These are phyloP conservation scores for Drosophila fuyamai DNA, from an alignment of 1,140 invertebrate species.

Conservation along the genomic window DNA sequence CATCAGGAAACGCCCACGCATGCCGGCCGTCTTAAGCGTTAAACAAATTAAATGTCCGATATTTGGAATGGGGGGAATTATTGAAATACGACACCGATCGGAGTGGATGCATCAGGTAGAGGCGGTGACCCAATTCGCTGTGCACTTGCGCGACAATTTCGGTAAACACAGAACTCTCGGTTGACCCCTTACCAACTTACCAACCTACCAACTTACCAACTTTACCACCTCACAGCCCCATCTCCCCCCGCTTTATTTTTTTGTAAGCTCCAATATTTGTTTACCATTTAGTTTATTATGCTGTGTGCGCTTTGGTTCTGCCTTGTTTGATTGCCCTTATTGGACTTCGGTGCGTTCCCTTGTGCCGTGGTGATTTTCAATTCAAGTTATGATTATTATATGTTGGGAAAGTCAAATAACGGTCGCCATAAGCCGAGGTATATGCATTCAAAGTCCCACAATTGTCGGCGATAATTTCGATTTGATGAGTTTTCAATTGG, in stretches of 20 bases:
- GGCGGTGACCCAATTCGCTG: slow-evolving; percentile 62
- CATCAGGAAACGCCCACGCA: slow-evolving; percentile 42
- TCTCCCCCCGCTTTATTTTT: background rate
- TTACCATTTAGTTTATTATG: slow-evolving; percentile 82
- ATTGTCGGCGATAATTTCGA: slow-evolving; percentile 65
- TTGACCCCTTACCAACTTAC: background rate
- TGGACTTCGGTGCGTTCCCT: slow-evolving; percentile 32
- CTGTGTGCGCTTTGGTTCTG: slow-evolving; percentile 54
- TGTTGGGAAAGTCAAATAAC: slow-evolving; percentile 81
- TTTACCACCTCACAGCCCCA: background rate
- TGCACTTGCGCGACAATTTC: slow-evolving; percentile 67
- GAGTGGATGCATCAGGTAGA: slow-evolving; percentile 33
- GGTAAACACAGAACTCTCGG: slow-evolving; percentile 39
- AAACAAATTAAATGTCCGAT: slow-evolving; percentile 63
- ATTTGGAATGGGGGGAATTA: slow-evolving; percentile 40
- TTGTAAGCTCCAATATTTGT: slow-evolving; percentile 66
- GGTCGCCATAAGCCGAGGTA: slow-evolving; percentile 18
- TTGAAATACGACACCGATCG: slow-evolving; percentile 64
- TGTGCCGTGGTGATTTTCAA: slow-evolving; percentile 61
- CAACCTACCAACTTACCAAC: background rate
- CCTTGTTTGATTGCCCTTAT: slow-evolving; percentile 80
- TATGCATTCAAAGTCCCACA: slow-evolving; percentile 19
- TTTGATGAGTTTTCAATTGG: slow-evolving; percentile 77
- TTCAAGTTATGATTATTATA: slow-evolving; percentile 80
- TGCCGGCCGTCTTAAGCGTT: slow-evolving; percentile 53